phyloP scores from a whole-genome alignment of 1,140 invertebrate species.

The Meloidogyne hapla region DNA sequence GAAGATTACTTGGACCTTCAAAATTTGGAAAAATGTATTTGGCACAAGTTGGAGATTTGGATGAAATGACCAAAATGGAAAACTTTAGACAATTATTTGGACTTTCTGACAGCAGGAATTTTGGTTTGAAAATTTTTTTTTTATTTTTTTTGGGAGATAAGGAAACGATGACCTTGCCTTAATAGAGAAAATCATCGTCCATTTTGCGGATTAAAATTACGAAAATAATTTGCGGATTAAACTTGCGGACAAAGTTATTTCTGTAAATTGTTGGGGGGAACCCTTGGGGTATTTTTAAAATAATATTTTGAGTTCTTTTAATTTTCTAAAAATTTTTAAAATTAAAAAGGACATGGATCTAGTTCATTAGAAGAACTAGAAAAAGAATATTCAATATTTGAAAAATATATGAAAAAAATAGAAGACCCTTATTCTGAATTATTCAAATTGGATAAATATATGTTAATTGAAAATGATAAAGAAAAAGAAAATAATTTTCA shows the following conservation, averaged over 20 bases:
- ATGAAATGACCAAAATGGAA: neutral
- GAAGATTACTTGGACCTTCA: conserved; percentile 30
- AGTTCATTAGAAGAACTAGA: conserved; percentile 18
- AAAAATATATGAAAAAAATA: conserved; percentile 12
- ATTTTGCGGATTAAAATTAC: neutral
- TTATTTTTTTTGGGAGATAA: neutral
- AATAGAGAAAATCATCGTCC: too few relatives aligned
- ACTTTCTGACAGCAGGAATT: conserved; percentile 36
- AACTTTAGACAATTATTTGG: conserved; percentile 30
- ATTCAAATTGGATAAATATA: conserved; percentile 8
- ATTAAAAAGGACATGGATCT: conserved; percentile 26
- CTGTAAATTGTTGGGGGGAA: neutral
- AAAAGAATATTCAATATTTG: conserved; percentile 23
- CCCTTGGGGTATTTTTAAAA: neutral
- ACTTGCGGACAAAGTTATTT: too few relatives aligned
- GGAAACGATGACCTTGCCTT: too few relatives aligned
- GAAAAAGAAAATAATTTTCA: neutral
- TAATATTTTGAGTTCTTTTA: neutral
- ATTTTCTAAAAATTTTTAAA: conserved; percentile 1
- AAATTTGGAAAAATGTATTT: conserved; percentile 35
- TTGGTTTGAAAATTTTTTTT: conserved; percentile 13
- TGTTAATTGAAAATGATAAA: neutral
- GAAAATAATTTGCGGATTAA: neutral
- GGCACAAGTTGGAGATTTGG: conserved; percentile 19
- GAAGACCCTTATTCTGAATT: neutral